These are phyloP conservation scores for Heterohyrax brucei DNA, from an alignment of 2,797 vertebrate species.

Conservation along the genomic window DNA sequence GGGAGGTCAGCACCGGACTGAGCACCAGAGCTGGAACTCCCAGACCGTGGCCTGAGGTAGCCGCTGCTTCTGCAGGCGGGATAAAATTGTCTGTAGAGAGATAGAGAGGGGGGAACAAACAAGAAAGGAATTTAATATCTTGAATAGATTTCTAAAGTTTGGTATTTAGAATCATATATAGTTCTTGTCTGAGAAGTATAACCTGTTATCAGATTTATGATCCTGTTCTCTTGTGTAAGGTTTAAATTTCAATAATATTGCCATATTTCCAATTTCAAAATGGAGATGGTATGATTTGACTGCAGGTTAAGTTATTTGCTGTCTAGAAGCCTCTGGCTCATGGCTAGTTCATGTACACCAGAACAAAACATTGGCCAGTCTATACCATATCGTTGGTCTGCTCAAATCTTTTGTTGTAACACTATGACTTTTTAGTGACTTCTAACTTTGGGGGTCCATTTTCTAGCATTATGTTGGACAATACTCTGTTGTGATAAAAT, in stretches of 20 bases:
- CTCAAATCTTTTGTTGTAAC: neutral
- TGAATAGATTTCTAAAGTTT: conserved; percentile 47
- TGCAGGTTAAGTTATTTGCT: neutral
- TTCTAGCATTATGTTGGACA: neutral
- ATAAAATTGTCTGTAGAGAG: conserved; percentile 33
- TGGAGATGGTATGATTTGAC: neutral
- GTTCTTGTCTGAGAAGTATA: conserved; percentile 5
- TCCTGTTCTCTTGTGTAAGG: neutral
- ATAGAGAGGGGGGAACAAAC: neutral
- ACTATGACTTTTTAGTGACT: neutral
- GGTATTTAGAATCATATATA: conserved; percentile 11
- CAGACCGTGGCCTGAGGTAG: neutral
- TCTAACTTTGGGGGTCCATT: neutral
- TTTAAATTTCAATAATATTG: neutral
- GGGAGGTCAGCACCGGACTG: neutral
- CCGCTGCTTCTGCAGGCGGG: neutral
- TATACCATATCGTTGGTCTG: neutral
- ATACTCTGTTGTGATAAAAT: neutral
- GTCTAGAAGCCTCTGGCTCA: neutral
- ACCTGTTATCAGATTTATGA: neutral
- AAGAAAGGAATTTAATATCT: conserved; percentile 50
- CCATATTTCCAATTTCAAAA: neutral
- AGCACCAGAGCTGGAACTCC: neutral
- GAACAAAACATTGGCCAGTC: neutral
- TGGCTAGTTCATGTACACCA: neutral